Evolutionary conservation across 2,888 invertebrate species (phyloP).

Genomic region (Acholoe squamosa): DNA sequence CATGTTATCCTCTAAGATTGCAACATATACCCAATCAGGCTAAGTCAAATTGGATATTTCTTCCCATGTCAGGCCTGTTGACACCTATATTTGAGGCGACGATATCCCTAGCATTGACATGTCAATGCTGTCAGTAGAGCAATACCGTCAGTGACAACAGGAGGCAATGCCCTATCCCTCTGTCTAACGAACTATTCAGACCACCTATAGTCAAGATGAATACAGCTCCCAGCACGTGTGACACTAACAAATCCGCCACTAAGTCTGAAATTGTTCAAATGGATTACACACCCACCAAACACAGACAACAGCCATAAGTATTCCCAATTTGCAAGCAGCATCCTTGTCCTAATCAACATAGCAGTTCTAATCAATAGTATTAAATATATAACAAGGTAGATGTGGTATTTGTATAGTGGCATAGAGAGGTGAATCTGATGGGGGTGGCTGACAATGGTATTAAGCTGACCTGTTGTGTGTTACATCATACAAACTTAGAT

Average conservation of each 20-base stretch:
- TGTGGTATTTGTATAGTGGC: background rate
- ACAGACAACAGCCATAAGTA: background rate
- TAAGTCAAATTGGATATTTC: background rate
- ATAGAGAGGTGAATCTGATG: background rate
- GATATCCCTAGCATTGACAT: background rate
- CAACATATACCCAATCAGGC: background rate
- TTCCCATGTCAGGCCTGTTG: slow-evolving; percentile 1
- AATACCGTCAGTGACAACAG: background rate
- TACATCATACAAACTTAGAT: background rate
- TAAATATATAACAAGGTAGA: background rate
- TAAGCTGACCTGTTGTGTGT: background rate
- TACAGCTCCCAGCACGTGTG: slow-evolving; percentile 24
- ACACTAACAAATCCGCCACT: background rate
- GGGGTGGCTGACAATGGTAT: background rate
- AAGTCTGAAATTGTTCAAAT: background rate
- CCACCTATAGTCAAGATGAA: background rate
- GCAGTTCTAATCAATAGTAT: background rate
- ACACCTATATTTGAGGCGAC: background rate
- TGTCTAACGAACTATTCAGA: slow-evolving; percentile 22
- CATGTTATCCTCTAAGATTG: too few relatives aligned
- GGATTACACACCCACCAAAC: background rate
- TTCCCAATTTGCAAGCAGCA: background rate
- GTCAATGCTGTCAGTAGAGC: background rate
- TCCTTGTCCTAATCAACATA: background rate
- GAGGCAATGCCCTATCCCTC: background rate